phyloP scores from a whole-genome alignment of 2,888 invertebrate genomes.

The Papilio elwesi region DNA sequence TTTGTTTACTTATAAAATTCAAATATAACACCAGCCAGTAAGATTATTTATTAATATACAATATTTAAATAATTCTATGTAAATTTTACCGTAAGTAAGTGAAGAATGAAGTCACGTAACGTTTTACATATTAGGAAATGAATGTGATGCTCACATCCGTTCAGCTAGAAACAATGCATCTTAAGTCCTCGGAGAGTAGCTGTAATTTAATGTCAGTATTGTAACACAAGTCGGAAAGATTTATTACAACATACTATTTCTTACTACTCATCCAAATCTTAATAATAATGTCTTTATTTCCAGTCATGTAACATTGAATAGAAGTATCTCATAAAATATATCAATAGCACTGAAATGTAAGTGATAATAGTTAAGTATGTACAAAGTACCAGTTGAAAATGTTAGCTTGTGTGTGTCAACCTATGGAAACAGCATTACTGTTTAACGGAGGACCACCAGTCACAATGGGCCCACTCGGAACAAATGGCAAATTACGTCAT shows the following conservation, averaged over 20 bases:
- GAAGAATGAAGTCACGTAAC: constrained; percentile 27
- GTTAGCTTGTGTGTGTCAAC: constrained; percentile 88
- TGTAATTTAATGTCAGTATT: constrained; percentile 57
- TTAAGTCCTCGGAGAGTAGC: constrained; percentile 53
- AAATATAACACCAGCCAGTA: too few species aligned
- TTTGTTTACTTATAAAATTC: too few species aligned
- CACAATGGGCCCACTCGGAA: constrained; percentile 82
- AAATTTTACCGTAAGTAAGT: constrained; percentile 1
- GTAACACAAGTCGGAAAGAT: constrained; percentile 41
- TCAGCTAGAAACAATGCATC: constrained; percentile 53
- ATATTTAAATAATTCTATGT: background rate
- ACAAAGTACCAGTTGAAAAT: constrained; percentile 75
- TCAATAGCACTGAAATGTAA: constrained; percentile 61
- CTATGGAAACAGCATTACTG: constrained; percentile 83
- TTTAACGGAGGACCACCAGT: constrained; percentile 82
- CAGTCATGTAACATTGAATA: constrained; percentile 51
- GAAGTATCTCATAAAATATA: constrained; percentile 43
- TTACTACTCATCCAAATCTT: constrained; percentile 45
- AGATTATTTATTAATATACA: background rate
- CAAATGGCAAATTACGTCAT: constrained; percentile 72
- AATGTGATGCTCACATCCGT: constrained; percentile 50
- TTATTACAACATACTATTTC: constrained; percentile 50
- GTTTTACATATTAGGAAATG: constrained; percentile 42
- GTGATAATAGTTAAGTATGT: constrained; percentile 64
- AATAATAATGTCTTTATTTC: constrained; percentile 47